Evolutionary conservation across 2,888 invertebrate species (phyloP), one percentile per base, ranked within the genome.

Genomic region (Anagyrus pseudococci): DNA sequence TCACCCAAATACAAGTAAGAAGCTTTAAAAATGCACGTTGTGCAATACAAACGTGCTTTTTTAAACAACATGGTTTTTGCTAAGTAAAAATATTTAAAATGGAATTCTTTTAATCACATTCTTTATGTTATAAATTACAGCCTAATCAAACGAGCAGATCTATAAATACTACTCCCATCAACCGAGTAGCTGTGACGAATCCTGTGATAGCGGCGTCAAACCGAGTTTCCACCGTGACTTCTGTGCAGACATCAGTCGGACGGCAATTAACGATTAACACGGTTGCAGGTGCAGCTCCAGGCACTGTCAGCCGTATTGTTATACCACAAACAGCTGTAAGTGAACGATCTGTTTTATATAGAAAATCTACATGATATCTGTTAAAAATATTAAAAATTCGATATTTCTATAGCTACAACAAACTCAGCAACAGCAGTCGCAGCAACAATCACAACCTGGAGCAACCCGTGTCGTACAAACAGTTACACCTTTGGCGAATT

Each of bases 281-380:
- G 43, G 64, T 68, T n/a, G 68, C 73, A 7, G 72, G 75, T 10
- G 63, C 73, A 10, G 67, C 75, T n/a, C 69, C 73, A 13, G 72
- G 72, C 1, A 76, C 74, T 33, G 77, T 80, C 40, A 78, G 76
- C 63, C 76, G 80, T 17, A 80, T 80, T 49, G 78, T 80, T 37
- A 77, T 80, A 57, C 79, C 79, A 29, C 73, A 75, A 13, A 77
- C 78, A 60, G 77, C 77, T 66, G 79, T 80, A 66, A 61, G 60
- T 64, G 10, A 13, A 37, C 15, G 33, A 37, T 15, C 6, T 29
- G 29, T 29, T 29, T 29, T 29, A n/a, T n/a, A n/a, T n/a, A n/a
- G n/a, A n/a, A n/a, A n/a, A n/a, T n/a, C n/a, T n/a, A n/a, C n/a
- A n/a, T n/a, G n/a, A n/a, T n/a, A n/a, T n/a, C n/a, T n/a, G n/a